phyloP scores from a whole-genome alignment of 1,140 invertebrate species.

The Trachymyrmex cornetzi region DNA sequence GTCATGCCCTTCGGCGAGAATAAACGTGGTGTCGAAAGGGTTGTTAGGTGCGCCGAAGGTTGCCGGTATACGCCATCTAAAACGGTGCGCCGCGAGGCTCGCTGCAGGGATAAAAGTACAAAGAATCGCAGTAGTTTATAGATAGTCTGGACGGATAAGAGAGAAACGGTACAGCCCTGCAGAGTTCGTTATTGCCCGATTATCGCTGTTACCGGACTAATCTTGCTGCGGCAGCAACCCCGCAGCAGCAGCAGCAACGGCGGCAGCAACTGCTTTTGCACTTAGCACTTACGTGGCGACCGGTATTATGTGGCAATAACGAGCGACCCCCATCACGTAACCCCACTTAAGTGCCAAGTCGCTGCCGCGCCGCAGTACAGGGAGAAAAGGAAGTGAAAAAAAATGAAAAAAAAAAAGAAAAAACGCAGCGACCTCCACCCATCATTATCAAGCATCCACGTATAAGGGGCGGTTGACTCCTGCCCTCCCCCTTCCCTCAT shows the following conservation, averaged over 20 bases:
- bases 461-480: slow-evolving; percentile 34
- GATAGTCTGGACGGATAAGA: slow-evolving; percentile 56
- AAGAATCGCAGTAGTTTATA: slow-evolving; percentile 30
- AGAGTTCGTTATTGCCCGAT: slow-evolving; percentile 73
- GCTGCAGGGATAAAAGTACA: neutral
- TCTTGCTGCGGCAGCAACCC: slow-evolving; percentile 63
- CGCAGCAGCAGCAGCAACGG: slow-evolving; percentile 7
- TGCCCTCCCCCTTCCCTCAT: neutral
- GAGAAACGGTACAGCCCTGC: slow-evolving; percentile 4
- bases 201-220: slow-evolving; percentile 74
- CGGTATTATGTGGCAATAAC: slow-evolving; percentile 73
- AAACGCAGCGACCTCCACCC: slow-evolving; percentile 46
- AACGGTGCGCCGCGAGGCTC: neutral
- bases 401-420: slow-evolving; percentile 4
- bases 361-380: neutral
- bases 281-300: slow-evolving; percentile 69
- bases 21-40: slow-evolving; percentile 11
- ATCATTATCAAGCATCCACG: slow-evolving; percentile 38
- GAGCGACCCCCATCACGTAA: slow-evolving; percentile 73
- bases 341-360: slow-evolving; percentile 69
- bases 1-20: slow-evolving; percentile 41
- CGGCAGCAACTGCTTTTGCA: slow-evolving; percentile 54
- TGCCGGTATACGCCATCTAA: neutral
- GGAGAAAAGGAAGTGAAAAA: neutral
- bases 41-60: slow-evolving; percentile 30